These are phyloP conservation scores for Cynoglossus semilaevis DNA, from an alignment of 2,113 vertebrate species.

Conservation along the genomic window DNA sequence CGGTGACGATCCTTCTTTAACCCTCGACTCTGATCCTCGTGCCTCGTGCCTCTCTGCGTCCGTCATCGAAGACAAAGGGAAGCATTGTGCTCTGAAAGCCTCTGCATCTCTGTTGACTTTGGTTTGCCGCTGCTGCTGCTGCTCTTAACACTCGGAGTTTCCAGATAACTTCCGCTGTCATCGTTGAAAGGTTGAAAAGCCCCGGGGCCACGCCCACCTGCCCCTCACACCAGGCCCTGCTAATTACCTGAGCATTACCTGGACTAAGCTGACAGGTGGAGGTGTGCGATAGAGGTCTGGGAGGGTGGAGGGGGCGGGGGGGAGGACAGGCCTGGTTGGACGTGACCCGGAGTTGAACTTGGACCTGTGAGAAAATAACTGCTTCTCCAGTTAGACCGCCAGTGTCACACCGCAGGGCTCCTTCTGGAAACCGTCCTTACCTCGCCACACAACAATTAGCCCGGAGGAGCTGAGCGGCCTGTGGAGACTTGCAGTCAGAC, in stretches of 20 bases:
- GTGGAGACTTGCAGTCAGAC: constrained; percentile 57
- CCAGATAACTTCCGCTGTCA: constrained; percentile 72
- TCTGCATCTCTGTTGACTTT: constrained; percentile 65
- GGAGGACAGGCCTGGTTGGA: constrained; percentile 24
- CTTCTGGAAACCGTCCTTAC: constrained; percentile 62
- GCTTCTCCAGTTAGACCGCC: constrained; percentile 65
- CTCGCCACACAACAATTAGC: constrained; percentile 72
- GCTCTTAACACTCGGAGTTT: constrained; percentile 56
- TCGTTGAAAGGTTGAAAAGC: constrained; percentile 45
- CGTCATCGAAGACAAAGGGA: constrained; percentile 59
- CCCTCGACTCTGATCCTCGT: constrained; percentile 25
- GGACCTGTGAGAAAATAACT: constrained; percentile 71
- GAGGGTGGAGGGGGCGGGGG: constrained; percentile 19
- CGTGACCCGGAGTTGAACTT: constrained; percentile 72
- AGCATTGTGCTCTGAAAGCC: constrained; percentile 65
- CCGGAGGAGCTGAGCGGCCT: constrained; percentile 45
- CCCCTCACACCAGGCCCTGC: constrained; percentile 22
- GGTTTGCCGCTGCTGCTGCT: constrained; percentile 45
- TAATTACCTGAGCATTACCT: constrained; percentile 46
- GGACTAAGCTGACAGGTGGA: constrained; percentile 70
- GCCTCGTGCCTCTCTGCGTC: constrained; percentile 35
- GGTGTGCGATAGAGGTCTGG: constrained; percentile 50
- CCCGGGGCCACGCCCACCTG: constrained; percentile 25
- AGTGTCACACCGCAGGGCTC: constrained; percentile 56
- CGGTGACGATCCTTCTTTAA: too few relatives aligned